Conservation (phyloP, 2,888 invertebrate species). For the Beris chalybata region DNA sequence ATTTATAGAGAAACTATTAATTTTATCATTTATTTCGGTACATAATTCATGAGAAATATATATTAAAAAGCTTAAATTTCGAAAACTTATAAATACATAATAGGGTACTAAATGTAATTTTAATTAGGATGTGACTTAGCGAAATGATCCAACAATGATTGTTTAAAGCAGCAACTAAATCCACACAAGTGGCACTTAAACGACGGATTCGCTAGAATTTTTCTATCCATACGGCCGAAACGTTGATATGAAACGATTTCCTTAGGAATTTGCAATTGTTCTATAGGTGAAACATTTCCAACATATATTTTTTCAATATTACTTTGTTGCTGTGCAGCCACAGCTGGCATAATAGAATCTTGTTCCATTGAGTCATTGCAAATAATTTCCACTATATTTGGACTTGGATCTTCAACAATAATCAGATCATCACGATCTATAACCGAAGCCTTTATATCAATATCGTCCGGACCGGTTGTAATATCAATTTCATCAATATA, state of each 20-base stretch:
- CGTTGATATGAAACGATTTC: slow-evolving; percentile 48
- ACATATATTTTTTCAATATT: neutral
- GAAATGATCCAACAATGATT: slow-evolving; percentile 47
- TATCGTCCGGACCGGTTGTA: slow-evolving; percentile 21
- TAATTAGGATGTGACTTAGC: slow-evolving; percentile 45
- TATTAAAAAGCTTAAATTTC: no score
- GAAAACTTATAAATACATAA: no score
- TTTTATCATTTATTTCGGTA: no score
- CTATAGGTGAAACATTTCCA: neutral
- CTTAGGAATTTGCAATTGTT: slow-evolving; percentile 8
- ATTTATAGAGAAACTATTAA: no score
- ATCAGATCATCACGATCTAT: slow-evolving; percentile 5
- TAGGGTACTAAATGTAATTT: neutral
- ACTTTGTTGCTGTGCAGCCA: neutral
- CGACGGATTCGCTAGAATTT: slow-evolving; percentile 41
- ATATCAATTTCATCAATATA: slow-evolving; percentile 33
- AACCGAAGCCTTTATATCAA: slow-evolving; percentile 25
- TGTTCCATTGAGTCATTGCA: neutral
- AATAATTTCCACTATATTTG: slow-evolving; percentile 18
- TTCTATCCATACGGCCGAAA: slow-evolving; percentile 46
- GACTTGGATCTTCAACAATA: slow-evolving; percentile 9
- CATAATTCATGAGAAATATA: no score
- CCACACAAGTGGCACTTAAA: slow-evolving; percentile 50
- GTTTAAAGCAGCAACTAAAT: slow-evolving; percentile 46
- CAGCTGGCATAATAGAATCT: neutral